phyloP scores from a whole-genome alignment of 2,888 invertebrate genomes.

The Philhelius pedissequus region DNA sequence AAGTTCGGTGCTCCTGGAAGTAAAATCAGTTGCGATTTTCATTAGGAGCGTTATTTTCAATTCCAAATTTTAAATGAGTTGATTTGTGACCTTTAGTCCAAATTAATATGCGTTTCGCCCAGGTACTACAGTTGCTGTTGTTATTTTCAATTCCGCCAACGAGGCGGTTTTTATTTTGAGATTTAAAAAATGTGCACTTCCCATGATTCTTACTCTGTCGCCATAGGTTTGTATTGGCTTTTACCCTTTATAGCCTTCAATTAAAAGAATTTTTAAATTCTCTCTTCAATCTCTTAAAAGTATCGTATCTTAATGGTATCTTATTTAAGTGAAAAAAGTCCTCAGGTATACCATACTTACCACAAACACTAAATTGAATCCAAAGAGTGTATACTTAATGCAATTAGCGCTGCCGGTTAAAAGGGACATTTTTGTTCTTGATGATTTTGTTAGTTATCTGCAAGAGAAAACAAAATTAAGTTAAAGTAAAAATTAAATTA shows the following conservation, averaged over 20 bases:
- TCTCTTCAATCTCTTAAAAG: not conserved
- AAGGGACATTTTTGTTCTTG: conserved; percentile 76
- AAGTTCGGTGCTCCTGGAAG: too few relatives aligned
- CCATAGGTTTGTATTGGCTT: too few relatives aligned
- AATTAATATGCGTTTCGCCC: too few relatives aligned
- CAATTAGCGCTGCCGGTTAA: conserved; percentile 80
- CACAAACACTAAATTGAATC: conserved; percentile 87
- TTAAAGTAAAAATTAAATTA: not conserved
- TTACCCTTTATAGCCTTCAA: not conserved
- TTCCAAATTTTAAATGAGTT: too few relatives aligned
- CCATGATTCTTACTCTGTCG: too few relatives aligned
- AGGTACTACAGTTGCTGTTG: too few relatives aligned
- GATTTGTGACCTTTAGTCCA: too few relatives aligned
- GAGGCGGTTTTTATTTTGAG: too few relatives aligned
- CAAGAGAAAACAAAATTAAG: not conserved
- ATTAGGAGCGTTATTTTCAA: too few relatives aligned
- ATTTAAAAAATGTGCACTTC: too few relatives aligned
- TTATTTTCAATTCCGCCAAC: too few relatives aligned
- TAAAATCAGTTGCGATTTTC: too few relatives aligned
- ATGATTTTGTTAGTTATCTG: conserved; percentile 33
- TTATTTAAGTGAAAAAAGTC: not conserved
- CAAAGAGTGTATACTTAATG: conserved; percentile 86
- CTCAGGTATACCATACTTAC: conserved; percentile 81
- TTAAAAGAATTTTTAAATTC: not conserved
- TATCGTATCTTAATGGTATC: not conserved